Conservation (phyloP, 53 echinoderm and acorn worm species). For the Temnopleurus reevesii region DNA sequence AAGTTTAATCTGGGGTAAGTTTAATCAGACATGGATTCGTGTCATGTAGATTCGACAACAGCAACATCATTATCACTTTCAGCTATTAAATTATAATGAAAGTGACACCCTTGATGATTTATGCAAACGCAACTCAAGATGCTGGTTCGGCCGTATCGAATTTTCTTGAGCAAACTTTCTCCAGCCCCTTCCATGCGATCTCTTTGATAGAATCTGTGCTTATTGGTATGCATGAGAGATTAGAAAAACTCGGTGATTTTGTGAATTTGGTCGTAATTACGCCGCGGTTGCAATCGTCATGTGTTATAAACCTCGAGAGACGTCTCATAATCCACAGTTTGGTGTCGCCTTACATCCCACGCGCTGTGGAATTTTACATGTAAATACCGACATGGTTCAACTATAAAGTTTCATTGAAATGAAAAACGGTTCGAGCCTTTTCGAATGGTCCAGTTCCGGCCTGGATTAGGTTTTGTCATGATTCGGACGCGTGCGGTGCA, state of each 20-base stretch:
- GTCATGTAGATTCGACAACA: not conserved
- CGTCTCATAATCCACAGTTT: not conserved
- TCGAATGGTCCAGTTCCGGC: no score
- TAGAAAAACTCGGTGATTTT: not conserved
- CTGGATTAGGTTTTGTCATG: no score
- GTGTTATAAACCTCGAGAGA: not conserved
- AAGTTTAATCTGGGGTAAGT: conserved; percentile 17
- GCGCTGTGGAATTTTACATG: not conserved
- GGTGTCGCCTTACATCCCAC: not conserved
- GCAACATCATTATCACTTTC: not conserved
- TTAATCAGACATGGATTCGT: conserved; percentile 31
- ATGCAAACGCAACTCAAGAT: not conserved
- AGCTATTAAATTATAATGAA: not conserved
- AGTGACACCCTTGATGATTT: conserved; percentile 17
- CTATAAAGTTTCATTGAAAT: not conserved
- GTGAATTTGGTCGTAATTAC: not conserved
- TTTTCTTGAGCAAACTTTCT: not conserved
- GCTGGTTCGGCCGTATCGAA: not conserved
- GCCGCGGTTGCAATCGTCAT: not conserved
- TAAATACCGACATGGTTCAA: not conserved
- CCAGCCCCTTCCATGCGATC: not conserved
- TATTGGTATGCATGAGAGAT: not conserved
- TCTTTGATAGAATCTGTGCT: not conserved
- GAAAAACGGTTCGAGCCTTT: not conserved
- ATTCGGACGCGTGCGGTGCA: no score